Base-by-base conservation (phyloP, 1,140 invertebrate genomes). In the Doryteuthis pealeii region DNA sequence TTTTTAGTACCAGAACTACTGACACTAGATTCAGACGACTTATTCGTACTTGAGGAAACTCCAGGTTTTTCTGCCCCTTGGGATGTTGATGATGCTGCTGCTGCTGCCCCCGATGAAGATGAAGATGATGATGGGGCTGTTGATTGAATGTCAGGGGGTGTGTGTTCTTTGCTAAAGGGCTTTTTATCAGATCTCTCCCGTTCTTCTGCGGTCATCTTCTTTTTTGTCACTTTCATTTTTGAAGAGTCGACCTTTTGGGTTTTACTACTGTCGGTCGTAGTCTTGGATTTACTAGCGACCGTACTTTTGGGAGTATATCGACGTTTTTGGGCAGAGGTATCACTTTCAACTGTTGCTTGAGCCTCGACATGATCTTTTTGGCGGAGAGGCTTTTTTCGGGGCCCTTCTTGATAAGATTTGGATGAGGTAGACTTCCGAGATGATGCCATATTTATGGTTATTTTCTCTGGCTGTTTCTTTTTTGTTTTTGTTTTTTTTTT, bases 381-480 rank as follows among this genome's bases (percentile, higher is more conserved):
- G 10, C 66, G 66, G 5, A 26, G 18, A 12, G 30, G 66, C 31
- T 68, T 68, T 30, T 30, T 26, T 8, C 66, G 66, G 10, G 66
- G 31, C 26, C 54, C 54, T 33, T 68, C 66, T 30, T 68, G 66
- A 26, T 30, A 30, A 31, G 18, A 68, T 33, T 68, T 68, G 8
- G 66, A 68, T 33, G 66, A 68, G 66, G 28, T 31, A 31, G 66
- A 68, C 66, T 68, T 68, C 8, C 32, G 28, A 32, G 66, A 68
- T 18, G 66, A 68, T 33, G 66, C 66, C 66, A 68, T 68, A 40
- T 40, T 40, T 3, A 40, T 5, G 35, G 10, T 40, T 3, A 5
- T 40, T 10, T 40, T 5, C 10, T 40, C 10, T 40, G 10, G 3
- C 10, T 40, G 4, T 40, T 40, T 40, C 10, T 40, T 10, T 40